Percentiles rank a stretch among this genome's conserved stretches.
Conservation (phyloP, 1,140 invertebrate genomes). For the Drosophila repletoides region DNA sequence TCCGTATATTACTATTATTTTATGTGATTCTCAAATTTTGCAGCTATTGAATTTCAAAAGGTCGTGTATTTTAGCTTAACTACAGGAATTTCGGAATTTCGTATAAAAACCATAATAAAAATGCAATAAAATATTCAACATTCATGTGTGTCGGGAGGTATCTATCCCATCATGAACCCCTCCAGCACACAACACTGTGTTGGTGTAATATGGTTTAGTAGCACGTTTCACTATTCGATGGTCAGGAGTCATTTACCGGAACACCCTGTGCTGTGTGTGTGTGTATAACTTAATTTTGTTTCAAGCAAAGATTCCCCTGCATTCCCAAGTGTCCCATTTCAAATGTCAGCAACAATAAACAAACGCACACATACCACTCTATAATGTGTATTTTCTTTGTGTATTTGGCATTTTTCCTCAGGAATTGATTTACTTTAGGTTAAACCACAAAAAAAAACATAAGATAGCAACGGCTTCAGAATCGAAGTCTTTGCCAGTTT, state of each 20-base stretch:
- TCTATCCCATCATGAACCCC: no score
- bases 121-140: no score
- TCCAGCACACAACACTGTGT: no score
- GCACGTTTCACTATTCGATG: constrained; percentile 57
- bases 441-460: background rate
- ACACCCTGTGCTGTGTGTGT: constrained; percentile 18
- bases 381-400: constrained; percentile 4
- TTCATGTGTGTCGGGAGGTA: no score
- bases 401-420: background rate
- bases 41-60: no score
- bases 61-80: no score
- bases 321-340: constrained; percentile 77
- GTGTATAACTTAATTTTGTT: constrained; percentile 74
- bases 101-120: no score
- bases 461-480: background rate
- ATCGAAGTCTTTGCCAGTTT: no score
- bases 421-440: constrained; percentile 53
- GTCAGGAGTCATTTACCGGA: constrained; percentile 47
- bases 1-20: no score
- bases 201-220: background rate
- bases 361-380: constrained; percentile 22
- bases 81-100: no score
- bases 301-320: constrained; percentile 55
- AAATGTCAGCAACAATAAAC: constrained; percentile 72
- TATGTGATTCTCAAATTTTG: no score